Percentiles rank a stretch among this genome's conserved stretches.
Conservation (phyloP, 2,888 invertebrate genomes). For the Drosophila trichaetosa region DNA sequence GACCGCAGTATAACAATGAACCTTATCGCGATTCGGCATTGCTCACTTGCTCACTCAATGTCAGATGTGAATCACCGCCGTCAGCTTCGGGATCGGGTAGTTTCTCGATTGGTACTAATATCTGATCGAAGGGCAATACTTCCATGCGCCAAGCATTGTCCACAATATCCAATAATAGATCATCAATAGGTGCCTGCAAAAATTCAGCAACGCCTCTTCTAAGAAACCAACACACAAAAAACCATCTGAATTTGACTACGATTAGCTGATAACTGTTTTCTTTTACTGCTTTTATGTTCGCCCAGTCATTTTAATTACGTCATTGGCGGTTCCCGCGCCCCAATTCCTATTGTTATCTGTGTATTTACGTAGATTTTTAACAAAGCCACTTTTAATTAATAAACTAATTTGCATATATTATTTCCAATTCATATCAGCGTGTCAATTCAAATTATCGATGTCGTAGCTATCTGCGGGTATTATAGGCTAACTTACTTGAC, state of each 20-base stretch:
- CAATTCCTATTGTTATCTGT: conserved; percentile 34
- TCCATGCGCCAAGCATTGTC: conserved; percentile 96
- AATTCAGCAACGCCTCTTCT: conserved; percentile 53
- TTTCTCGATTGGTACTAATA: conserved; percentile 93
- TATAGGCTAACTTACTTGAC: conserved; percentile 74
- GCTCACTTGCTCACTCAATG: conserved; percentile 94
- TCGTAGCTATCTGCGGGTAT: not conserved
- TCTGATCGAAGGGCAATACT: conserved; percentile 93
- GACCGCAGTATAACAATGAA: conserved; percentile 73
- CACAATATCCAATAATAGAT: conserved; percentile 84
- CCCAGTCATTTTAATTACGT: conserved; percentile 54
- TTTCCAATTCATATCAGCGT: conserved; percentile 16
- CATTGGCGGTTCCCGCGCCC: conserved; percentile 28
- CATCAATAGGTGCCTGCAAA: conserved; percentile 82
- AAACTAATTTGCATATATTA: conserved; percentile 48
- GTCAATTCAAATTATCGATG: not conserved
- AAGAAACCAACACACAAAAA: conserved; percentile 8
- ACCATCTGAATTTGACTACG: conserved; percentile 4
- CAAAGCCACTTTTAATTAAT: conserved; percentile 55
- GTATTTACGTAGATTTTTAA: conserved; percentile 52
- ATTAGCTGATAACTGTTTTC: conserved; percentile 22
- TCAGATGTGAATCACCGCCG: conserved; percentile 95
- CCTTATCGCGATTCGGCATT: conserved; percentile 85
- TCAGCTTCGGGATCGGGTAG: conserved; percentile 97
- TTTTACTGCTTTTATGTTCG: not conserved